Evolutionary conservation across 2,113 vertebrate species (phyloP), one percentile per base, ranked within the genome.

Genomic region (Myrmophylax atrothorax): DNA sequence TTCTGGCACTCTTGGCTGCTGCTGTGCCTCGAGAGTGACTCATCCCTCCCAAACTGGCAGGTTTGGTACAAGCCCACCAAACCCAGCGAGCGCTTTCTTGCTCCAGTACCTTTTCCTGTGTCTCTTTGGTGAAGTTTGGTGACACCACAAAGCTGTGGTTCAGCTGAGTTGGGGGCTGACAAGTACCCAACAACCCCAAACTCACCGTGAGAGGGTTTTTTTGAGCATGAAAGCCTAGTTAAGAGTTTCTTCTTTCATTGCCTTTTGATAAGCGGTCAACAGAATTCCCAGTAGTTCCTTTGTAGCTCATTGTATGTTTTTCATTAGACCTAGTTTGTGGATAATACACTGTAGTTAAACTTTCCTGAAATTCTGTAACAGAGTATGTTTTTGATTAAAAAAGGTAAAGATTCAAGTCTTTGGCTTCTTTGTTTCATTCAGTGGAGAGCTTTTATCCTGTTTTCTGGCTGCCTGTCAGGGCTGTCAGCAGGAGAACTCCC

Each of bases 331-430:
- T 97, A 94, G 96, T 98, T 97, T 98, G 97, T 97, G 97, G 97
- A 96, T 96, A 77, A 97, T 90, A 95, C 23, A 84, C 87, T 90
- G 93, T 94, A 97, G 96, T 75, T 94, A 94, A 87, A 87, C 93
- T 97, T 97, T 96, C 93, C 96, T 97, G 95, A 97, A 96, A 95
- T 97, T 97, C 97, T 98, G 97, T 98, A 93, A 96, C 96, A 94
- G 96, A 98, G 87, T 97, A 96, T 97, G 95, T 97, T 98, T 98
- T 97, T 97, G 95, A 98, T 98, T 98, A 97, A 98, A 98, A 98
- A 97, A 93, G 47, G 18, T 88, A 55, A 96, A 94, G 86, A 76
- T 85, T 94, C 42, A 4, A 17, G 9, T 10, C 38, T 72, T 3
- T 5, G 44, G 10, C 9, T 55, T 1, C 59, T 17, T 56, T 23